phyloP scores from a whole-genome alignment of 2,113 vertebrate genomes.

The Monopterus albus region DNA sequence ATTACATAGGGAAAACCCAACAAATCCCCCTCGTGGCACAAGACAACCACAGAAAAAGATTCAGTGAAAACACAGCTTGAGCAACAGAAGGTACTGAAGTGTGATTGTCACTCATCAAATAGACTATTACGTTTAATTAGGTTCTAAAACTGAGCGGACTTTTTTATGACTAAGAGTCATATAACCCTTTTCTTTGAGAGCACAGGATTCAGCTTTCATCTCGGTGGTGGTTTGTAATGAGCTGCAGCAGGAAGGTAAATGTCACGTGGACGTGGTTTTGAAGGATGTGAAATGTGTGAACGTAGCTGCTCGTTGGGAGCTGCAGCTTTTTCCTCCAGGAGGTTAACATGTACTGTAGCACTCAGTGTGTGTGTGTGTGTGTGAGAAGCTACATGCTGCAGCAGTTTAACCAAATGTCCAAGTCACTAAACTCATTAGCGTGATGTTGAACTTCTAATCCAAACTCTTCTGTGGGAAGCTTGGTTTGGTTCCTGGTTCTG shows the following conservation, averaged over 20 bases:
- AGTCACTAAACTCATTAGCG: too few relatives aligned
- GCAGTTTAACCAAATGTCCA: too few relatives aligned
- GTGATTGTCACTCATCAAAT: not conserved
- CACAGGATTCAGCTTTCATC: not conserved
- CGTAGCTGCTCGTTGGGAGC: not conserved
- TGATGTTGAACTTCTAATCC: too few relatives aligned
- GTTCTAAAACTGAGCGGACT: not conserved
- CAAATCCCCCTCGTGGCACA: conserved; percentile 84
- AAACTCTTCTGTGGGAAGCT: too few relatives aligned
- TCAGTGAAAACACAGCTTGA: conserved; percentile 90
- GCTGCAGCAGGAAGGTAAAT: conserved; percentile 2
- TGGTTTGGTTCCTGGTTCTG: too few relatives aligned
- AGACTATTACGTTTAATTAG: not conserved
- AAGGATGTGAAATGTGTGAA: not conserved
- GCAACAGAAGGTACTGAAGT: conserved; percentile 89
- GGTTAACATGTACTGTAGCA: too few relatives aligned
- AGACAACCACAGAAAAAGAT: conserved; percentile 83
- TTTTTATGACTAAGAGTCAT: not conserved
- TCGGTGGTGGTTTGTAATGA: not conserved
- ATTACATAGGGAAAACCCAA: conserved; percentile 87
- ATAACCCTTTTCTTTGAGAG: not conserved
- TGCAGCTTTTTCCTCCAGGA: too few relatives aligned
- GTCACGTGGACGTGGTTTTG: not conserved
- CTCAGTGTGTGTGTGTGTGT: not conserved
- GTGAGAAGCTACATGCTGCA: not conserved